A percentile compares a stretch with the other conserved stretches of the same genome.
Evolutionary conservation across 1,140 invertebrate genomes (phyloP).

Genomic region (Drosophila malerkotliana): DNA sequence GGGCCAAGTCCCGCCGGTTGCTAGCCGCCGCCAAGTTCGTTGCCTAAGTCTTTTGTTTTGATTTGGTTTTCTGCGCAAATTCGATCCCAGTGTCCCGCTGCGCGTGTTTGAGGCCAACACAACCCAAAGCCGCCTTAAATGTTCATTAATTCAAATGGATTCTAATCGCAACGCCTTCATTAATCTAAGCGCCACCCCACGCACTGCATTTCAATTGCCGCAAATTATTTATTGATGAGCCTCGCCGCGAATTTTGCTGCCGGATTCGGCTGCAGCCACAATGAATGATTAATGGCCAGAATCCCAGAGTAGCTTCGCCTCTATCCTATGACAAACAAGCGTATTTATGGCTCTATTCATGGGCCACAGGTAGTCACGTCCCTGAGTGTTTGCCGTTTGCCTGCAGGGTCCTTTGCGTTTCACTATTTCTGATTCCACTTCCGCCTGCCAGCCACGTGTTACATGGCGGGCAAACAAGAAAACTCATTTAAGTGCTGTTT

Average conservation of each 20-base stretch:
- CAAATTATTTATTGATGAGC: constrained; percentile 67
- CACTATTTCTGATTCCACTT: constrained; percentile 44
- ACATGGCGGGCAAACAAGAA: constrained; percentile 63
- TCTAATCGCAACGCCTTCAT: constrained; percentile 72
- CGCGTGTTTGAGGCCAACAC: constrained; percentile 68
- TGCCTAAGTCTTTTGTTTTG: constrained; percentile 79
- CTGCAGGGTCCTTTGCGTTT: constrained; percentile 42
- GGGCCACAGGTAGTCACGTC: constrained; percentile 48
- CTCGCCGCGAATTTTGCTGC: constrained; percentile 44
- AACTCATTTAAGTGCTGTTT: constrained; percentile 68
- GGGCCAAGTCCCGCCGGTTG: constrained; percentile 28
- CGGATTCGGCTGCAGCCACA: constrained; percentile 45
- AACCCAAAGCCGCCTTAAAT: constrained; percentile 61
- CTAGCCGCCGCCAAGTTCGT: constrained; percentile 59
- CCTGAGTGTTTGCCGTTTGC: constrained; percentile 37
- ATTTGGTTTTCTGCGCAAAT: constrained; percentile 9
- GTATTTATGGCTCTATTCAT: constrained; percentile 55
- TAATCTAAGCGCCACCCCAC: constrained; percentile 77
- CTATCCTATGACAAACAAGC: constrained; percentile 56
- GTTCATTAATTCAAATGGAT: constrained; percentile 81
- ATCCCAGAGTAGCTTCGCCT: constrained; percentile 1
- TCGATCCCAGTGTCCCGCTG: constrained; percentile 43
- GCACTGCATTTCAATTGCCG: constrained; percentile 63
- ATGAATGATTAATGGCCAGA: constrained; percentile 64
- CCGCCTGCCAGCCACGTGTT: constrained; percentile 65